Percentiles rank a stretch among this genome's conserved stretches.
Evolutionary conservation across 2,113 vertebrate species (phyloP).

Genomic region (Neolamprologus brichardi): DNA sequence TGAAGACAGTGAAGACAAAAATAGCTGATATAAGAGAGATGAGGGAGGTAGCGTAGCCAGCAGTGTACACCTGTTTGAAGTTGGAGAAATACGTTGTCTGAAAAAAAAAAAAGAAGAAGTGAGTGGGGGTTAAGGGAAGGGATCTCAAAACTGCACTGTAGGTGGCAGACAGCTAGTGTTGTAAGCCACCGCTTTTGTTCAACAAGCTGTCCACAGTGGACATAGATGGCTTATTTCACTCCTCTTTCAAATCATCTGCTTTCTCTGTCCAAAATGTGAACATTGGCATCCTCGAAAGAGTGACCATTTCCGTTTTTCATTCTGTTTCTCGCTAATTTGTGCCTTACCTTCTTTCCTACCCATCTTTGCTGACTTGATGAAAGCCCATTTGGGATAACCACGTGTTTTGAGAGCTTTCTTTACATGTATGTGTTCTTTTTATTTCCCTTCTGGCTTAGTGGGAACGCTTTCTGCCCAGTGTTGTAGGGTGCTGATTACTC

Average conservation of each 20-base stretch:
- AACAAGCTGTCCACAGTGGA: neutral
- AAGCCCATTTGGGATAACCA: neutral
- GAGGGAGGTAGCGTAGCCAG: conserved; percentile 74
- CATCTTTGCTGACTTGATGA: neutral
- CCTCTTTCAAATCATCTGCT: neutral
- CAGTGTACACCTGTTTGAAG: conserved; percentile 70
- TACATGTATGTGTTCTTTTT: neutral
- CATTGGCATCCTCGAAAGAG: neutral
- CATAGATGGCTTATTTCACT: neutral
- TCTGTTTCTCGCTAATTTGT: neutral
- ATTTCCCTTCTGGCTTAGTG: neutral
- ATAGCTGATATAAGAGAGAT: conserved; percentile 70
- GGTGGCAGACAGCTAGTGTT: neutral
- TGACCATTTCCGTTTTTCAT: neutral
- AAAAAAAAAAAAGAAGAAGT: neutral
- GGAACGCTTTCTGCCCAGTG: neutral
- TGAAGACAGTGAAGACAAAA: conserved; percentile 71
- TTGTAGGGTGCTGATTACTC: neutral
- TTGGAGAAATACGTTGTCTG: conserved; percentile 70
- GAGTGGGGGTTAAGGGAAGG: neutral
- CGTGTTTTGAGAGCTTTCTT: neutral
- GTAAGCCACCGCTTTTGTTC: neutral
- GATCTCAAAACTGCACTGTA: neutral
- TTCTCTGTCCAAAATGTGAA: neutral
- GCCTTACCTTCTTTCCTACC: neutral